phyloP scores from a whole-genome alignment of 2,797 vertebrate species.

The Alauda arvensis region DNA sequence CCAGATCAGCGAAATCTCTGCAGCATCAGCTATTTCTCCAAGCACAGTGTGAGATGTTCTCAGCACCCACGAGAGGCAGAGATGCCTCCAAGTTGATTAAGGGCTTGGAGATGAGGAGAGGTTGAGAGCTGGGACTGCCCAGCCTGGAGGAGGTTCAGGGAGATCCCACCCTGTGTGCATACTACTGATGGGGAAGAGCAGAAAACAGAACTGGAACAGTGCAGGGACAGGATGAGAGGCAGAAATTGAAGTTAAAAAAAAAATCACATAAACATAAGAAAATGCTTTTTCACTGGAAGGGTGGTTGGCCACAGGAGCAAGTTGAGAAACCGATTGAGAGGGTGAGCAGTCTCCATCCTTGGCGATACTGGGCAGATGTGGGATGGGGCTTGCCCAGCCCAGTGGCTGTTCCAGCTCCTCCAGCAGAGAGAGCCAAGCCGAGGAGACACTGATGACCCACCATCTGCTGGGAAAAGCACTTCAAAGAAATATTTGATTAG shows the following conservation, averaged over 20 bases:
- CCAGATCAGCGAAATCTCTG: background rate
- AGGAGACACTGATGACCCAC: accelerated
- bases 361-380: background rate
- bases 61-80: background rate
- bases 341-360: background rate
- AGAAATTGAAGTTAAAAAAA: background rate
- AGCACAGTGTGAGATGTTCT: accelerated
- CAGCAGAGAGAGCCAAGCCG: background rate
- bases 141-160: background rate
- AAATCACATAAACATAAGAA: background rate
- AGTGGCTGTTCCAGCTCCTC: background rate
- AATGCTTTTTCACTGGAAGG: background rate
- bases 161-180: accelerated
- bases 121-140: background rate
- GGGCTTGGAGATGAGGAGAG: background rate
- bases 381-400: background rate
- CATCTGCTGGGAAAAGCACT: background rate
- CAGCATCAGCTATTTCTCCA: background rate
- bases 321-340: background rate
- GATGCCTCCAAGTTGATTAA: background rate
- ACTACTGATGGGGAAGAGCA: no score
- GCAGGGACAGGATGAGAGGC: background rate
- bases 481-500: background rate
- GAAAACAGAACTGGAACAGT: background rate
- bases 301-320: background rate